These are phyloP conservation scores for Agrilus biguttatus DNA, from an alignment of 2,888 invertebrate genomes.

Conservation along the genomic window DNA sequence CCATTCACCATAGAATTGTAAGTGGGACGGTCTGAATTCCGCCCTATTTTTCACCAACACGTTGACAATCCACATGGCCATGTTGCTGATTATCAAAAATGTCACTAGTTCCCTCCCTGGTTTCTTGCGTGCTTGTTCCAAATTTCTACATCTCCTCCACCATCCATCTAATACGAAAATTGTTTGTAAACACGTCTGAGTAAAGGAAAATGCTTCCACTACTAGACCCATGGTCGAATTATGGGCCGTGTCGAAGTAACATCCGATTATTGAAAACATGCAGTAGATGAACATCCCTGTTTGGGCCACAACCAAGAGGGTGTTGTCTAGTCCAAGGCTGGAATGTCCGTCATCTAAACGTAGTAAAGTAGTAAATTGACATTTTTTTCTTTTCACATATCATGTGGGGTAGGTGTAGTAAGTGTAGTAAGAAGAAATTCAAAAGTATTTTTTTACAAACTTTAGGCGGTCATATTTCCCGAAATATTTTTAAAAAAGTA, in stretches of 20 bases:
- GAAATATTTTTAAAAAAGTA: too few species aligned
- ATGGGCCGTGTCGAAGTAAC: slow-evolving; percentile 41
- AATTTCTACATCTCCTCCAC: slow-evolving; percentile 59
- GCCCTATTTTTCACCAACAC: slow-evolving; percentile 73
- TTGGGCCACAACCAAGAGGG: slow-evolving; percentile 72
- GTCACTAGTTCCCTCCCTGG: slow-evolving; percentile 78
- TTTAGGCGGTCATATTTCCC: too few species aligned
- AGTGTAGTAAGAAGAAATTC: too few species aligned
- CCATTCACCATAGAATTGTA: slow-evolving; percentile 73
- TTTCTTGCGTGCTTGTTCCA: slow-evolving; percentile 55
- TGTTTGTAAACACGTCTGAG: slow-evolving; percentile 69
- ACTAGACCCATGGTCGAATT: slow-evolving; percentile 40
- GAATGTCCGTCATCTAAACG: slow-evolving; percentile 12
- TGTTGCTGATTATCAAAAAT: slow-evolving; percentile 63
- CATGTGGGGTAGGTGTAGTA: too few species aligned
- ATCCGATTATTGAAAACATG: slow-evolving; percentile 74
- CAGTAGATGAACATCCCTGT: slow-evolving; percentile 79
- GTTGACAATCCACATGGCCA: slow-evolving; percentile 79
- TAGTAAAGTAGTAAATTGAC: background rate
- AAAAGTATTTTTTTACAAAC: too few species aligned
- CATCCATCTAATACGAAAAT: slow-evolving; percentile 62
- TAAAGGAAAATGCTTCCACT: slow-evolving; percentile 57
- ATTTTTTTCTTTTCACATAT: too few species aligned
- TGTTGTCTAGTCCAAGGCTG: slow-evolving; percentile 53
- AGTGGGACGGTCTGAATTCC: slow-evolving; percentile 67